Conservation (phyloP, 1,140 invertebrate genomes). For the Paralvinella palmiformis region DNA sequence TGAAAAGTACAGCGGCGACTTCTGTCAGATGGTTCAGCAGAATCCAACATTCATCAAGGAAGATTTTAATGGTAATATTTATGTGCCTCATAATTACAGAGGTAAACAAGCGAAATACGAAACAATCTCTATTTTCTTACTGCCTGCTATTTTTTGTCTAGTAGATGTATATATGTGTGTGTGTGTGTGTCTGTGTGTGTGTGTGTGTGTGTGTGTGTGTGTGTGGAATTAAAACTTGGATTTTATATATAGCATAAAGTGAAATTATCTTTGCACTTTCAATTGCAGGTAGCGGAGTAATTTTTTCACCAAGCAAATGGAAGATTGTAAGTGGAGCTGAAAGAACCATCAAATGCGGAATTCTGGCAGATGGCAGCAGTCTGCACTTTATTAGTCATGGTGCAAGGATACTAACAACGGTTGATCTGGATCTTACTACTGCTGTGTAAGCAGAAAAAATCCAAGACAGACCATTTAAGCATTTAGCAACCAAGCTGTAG, state of each 20-base stretch:
- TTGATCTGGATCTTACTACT: slow-evolving; percentile 45
- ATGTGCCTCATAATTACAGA: too few relatives aligned
- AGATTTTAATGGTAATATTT: slow-evolving; percentile 39
- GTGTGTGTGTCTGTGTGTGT: too few relatives aligned
- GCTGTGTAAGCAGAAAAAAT: slow-evolving; percentile 38
- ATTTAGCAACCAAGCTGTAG: neutral
- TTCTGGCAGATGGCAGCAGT: slow-evolving; percentile 39
- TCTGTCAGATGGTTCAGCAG: slow-evolving; percentile 29
- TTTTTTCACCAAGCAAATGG: slow-evolving; percentile 30
- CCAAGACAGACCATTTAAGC: neutral
- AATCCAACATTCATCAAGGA: slow-evolving; percentile 43
- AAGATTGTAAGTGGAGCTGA: slow-evolving; percentile 35
- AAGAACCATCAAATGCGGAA: slow-evolving; percentile 35
- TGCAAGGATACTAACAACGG: slow-evolving; percentile 44
- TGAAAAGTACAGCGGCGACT: slow-evolving; percentile 38
- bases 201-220: too few relatives aligned
- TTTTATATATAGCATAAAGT: too few relatives aligned
- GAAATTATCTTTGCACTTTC: too few relatives aligned
- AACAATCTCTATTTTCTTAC: too few relatives aligned
- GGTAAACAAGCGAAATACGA: too few relatives aligned
- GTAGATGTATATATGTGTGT: too few relatives aligned
- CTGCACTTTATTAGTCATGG: slow-evolving; percentile 44
- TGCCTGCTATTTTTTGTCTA: too few relatives aligned
- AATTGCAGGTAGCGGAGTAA: too few relatives aligned
- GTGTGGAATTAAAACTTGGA: too few relatives aligned